Evolutionary conservation across 2,888 invertebrate species (phyloP), one percentile per base, ranked within the genome.

Genomic region (Colostygia pectinataria): DNA sequence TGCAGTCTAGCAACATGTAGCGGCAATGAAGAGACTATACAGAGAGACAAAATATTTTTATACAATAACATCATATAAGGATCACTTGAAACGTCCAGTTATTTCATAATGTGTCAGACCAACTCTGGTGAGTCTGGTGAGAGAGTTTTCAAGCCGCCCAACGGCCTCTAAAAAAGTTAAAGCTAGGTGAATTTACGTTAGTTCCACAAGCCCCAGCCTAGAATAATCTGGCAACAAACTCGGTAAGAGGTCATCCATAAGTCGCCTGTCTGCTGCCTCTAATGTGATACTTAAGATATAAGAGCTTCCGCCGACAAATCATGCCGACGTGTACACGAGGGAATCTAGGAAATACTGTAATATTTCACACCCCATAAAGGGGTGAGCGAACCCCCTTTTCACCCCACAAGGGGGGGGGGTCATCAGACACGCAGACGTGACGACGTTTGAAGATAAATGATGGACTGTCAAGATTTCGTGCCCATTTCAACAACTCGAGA

Each of bases 281-380:
- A 53, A 53, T 58, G 48, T 48, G 41, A 43, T 52, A 53, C 51
- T 51, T 54, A 59, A 59, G 54, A 55, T 56, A 56, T 53, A 56
- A 59, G 54, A 55, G 57, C 56, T 53, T 55, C 43, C 25, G 25
- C 9, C 53, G 54, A 53, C 56, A 59, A 59, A 57, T 59, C 59
- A 57, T 59, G 43, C 43, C 39, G 20, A 32, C 29, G 44, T 47
- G 46, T 48, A 40, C 47, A 43, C 25, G 34, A 23, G 25, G 29
- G 33, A 31, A 33, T 44, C 33, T 31, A 39, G 24, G 46, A 40
- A 52, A 36, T 31, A 43, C 46, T 45, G 46, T 40, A 25, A 38
- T 43, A 45, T 45, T 48, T 44, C 37, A 47, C 41, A 45, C 49
- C 44, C 44, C 40, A 8, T 34, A 25, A 37, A 15, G 33, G 49